phyloP scores from a whole-genome alignment of 2,797 vertebrate species.

The Poeciliopsis gracilis region DNA sequence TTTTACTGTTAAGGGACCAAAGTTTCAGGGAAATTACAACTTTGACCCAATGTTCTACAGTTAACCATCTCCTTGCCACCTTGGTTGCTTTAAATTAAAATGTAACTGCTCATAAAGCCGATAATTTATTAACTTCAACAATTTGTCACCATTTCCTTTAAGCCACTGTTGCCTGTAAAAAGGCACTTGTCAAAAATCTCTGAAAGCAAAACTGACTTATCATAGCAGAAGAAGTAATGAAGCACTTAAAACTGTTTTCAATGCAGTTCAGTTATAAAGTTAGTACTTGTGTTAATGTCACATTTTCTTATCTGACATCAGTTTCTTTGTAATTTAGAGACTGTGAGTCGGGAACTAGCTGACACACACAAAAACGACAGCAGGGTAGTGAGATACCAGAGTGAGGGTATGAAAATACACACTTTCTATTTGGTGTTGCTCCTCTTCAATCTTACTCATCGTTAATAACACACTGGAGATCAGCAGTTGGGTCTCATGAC shows the following conservation, averaged over 20 bases:
- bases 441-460: constrained; percentile 42
- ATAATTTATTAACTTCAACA: constrained; percentile 38
- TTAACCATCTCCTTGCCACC: background rate
- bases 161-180: constrained; percentile 10
- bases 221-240: constrained; percentile 54
- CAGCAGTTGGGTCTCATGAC: constrained; percentile 47
- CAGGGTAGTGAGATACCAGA: background rate
- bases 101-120: constrained; percentile 9
- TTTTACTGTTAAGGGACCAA: background rate
- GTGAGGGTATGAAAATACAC: background rate
- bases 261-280: background rate
- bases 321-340: constrained; percentile 8
- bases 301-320: constrained; percentile 17
- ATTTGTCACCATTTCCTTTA: constrained; percentile 12
- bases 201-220: constrained; percentile 55
- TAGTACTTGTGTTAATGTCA: constrained; percentile 32
- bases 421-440: constrained; percentile 28
- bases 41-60: constrained; percentile 8
- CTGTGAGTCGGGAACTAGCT: background rate
- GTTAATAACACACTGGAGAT: constrained; percentile 21
- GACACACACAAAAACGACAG: constrained; percentile 4
- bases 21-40: constrained; percentile 4
- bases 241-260: constrained; percentile 26
- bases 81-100: constrained; percentile 6
- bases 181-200: constrained; percentile 29